Percentiles rank a stretch among this genome's conserved stretches.
Evolutionary conservation across 2,888 invertebrate genomes (phyloP).

Genomic region (Julus scandinavius): DNA sequence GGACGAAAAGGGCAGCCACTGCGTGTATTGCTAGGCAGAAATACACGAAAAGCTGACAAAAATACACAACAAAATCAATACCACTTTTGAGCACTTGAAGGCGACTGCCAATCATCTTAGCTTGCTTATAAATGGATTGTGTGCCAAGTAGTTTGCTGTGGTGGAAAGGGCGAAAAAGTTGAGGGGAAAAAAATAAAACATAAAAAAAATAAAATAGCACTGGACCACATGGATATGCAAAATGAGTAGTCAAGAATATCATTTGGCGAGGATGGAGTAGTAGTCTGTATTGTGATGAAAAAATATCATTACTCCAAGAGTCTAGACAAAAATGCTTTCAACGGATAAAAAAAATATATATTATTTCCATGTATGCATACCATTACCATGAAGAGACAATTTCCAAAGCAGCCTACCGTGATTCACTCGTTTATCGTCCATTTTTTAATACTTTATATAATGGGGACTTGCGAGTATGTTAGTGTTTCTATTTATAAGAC

Average conservation of each 20-base stretch:
- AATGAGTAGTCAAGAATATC: not conserved
- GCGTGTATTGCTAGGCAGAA: conserved; percentile 12
- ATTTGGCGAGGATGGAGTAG: not conserved
- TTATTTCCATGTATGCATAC: not conserved
- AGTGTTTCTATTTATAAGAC: not conserved
- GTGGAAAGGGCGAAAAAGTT: conserved; percentile 13
- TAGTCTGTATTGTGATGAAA: not conserved
- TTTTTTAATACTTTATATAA: too few species aligned
- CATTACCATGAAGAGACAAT: not conserved
- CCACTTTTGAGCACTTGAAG: conserved; percentile 27
- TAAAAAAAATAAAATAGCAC: not conserved
- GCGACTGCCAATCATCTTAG: conserved; percentile 13
- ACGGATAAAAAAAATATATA: not conserved
- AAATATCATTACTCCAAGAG: not conserved
- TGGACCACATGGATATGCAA: not conserved
- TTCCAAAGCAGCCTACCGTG: not conserved
- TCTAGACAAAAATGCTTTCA: not conserved
- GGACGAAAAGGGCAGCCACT: not conserved
- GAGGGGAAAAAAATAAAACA: not conserved
- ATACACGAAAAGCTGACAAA: conserved; percentile 27
- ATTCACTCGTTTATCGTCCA: too few species aligned
- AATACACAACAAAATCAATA: conserved; percentile 20
- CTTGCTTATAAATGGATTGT: conserved; percentile 27
- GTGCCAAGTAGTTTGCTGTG: not conserved
- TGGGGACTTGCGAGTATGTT: not conserved